phyloP scores from a whole-genome alignment of 2,113 vertebrate genomes.

The Lamprotornis superbus region DNA sequence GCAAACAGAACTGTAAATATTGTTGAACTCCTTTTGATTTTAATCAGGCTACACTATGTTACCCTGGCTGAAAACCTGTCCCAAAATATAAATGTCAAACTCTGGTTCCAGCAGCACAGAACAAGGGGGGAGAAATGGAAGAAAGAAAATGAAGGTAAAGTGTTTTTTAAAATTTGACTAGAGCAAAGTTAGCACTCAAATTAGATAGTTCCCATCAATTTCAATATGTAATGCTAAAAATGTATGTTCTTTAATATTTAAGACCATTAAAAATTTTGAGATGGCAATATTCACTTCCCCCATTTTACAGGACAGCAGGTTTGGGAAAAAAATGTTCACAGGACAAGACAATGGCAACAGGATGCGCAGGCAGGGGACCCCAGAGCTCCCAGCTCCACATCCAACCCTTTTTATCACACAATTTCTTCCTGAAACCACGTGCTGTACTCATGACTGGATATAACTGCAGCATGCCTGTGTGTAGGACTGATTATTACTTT shows the following conservation, averaged over 20 bases:
- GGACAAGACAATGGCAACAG: accelerated
- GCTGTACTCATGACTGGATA: background rate
- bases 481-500: background rate
- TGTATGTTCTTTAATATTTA: background rate
- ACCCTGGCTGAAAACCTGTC: background rate
- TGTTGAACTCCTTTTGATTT: background rate
- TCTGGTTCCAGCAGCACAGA: background rate
- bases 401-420: background rate
- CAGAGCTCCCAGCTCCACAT: background rate
- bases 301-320: background rate
- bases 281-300: background rate
- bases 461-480: background rate
- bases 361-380: background rate
- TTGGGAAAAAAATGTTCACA: background rate
- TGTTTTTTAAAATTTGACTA: background rate
- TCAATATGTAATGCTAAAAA: background rate
- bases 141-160: background rate
- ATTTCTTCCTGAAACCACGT: background rate
- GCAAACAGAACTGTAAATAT: background rate
- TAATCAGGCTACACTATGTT: background rate
- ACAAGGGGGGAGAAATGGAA: background rate
- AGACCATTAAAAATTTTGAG: background rate
- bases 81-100: background rate
- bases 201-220: background rate
- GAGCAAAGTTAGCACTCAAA: background rate